A percentile compares a stretch with the other conserved stretches of the same genome.
Conservation (phyloP, 2,888 invertebrate genomes). For the Deilephila porcellus region DNA sequence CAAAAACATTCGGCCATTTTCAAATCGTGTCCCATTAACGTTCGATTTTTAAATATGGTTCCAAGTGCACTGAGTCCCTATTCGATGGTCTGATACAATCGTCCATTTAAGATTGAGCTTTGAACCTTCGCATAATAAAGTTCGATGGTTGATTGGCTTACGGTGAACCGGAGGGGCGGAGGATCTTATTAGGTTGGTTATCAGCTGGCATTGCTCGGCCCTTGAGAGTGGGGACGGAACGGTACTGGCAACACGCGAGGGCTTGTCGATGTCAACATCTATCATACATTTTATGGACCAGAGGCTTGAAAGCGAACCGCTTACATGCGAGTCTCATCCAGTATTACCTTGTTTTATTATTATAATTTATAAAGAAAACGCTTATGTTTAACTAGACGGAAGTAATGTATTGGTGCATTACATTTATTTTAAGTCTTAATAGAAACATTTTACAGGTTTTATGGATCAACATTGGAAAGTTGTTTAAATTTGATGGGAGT, state of each 20-base stretch:
- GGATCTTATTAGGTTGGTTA: slow-evolving; percentile 61
- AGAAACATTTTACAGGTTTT: slow-evolving; percentile 8
- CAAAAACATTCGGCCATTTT: slow-evolving; percentile 69
- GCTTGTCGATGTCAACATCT: slow-evolving; percentile 75
- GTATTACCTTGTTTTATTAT: slow-evolving; percentile 52
- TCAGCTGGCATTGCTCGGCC: slow-evolving; percentile 62
- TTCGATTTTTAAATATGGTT: slow-evolving; percentile 79
- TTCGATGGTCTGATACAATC: slow-evolving; percentile 64
- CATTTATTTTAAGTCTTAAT: slow-evolving; percentile 25
- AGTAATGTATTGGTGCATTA: slow-evolving; percentile 21
- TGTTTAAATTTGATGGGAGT: slow-evolving; percentile 11
- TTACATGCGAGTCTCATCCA: slow-evolving; percentile 71
- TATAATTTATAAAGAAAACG: slow-evolving; percentile 38
- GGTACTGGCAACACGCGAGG: slow-evolving; percentile 76
- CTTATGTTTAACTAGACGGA: slow-evolving; percentile 18
- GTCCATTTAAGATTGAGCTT: slow-evolving; percentile 62
- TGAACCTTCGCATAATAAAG: slow-evolving; percentile 49
- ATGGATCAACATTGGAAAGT: slow-evolving; percentile 14
- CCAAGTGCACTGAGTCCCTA: slow-evolving; percentile 78
- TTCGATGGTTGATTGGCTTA: slow-evolving; percentile 43
- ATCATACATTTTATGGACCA: slow-evolving; percentile 81
- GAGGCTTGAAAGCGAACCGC: slow-evolving; percentile 74
- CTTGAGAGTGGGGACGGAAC: slow-evolving; percentile 76
- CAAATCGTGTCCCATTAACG: slow-evolving; percentile 62
- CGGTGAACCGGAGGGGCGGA: slow-evolving; percentile 50